phyloP scores from a whole-genome alignment of 2,888 invertebrate genomes.

The Heliconius erato region DNA sequence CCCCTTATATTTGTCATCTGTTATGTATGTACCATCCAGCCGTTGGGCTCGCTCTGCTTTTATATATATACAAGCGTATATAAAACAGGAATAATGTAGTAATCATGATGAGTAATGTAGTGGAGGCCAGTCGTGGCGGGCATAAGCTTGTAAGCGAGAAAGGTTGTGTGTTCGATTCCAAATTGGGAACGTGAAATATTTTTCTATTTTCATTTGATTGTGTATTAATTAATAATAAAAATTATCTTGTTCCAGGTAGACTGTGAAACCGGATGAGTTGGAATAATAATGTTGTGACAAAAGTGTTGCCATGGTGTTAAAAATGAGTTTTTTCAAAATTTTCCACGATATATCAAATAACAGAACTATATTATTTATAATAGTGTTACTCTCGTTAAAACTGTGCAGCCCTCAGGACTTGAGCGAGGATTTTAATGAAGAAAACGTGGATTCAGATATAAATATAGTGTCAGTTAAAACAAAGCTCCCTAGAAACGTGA shows the following conservation, averaged over 20 bases:
- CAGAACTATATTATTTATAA: conserved; percentile 78
- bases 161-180: too few relatives aligned
- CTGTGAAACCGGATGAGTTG: conserved; percentile 36
- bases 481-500: conserved; percentile 65
- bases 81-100: too few relatives aligned
- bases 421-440: conserved; percentile 79
- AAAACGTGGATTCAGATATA: conserved; percentile 69
- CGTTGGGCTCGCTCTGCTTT: conserved; percentile 20
- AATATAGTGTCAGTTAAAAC: conserved; percentile 69
- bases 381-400: conserved; percentile 77
- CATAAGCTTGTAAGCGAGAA: too few relatives aligned
- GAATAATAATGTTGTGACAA: conserved; percentile 72
- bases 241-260: conserved; percentile 69
- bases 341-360: conserved; percentile 70
- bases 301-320: conserved; percentile 55
- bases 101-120: too few relatives aligned
- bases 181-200: too few relatives aligned
- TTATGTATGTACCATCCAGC: conserved; percentile 27
- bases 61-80: too few relatives aligned
- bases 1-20: conserved; percentile 40
- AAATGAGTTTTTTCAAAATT: conserved; percentile 76
- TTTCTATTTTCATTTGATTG: too few relatives aligned
- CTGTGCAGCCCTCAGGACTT: conserved; percentile 80
- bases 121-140: too few relatives aligned
- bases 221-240: too few relatives aligned